phyloP scores from a whole-genome alignment of 1,140 invertebrate genomes.

The Luehdorfia chinensis region DNA sequence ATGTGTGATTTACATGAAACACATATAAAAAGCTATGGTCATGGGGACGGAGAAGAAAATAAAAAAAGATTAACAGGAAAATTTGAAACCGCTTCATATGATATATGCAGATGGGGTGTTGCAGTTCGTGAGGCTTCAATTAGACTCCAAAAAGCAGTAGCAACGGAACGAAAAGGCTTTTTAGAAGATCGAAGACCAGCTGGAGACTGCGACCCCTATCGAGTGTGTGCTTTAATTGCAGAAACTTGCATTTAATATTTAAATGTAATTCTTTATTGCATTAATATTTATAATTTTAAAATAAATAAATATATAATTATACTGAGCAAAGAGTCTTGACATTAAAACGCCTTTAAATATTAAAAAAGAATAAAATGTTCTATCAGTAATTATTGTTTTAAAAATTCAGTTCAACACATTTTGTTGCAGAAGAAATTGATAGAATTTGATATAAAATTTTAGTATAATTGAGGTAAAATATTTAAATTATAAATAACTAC shows the following conservation, averaged over 20 bases:
- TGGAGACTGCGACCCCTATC: conserved; percentile 96
- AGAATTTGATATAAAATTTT: no score
- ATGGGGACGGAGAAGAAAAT: conserved; percentile 89
- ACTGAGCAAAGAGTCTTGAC: neutral
- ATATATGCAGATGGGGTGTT: conserved; percentile 85
- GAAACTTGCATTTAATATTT: conserved; percentile 39
- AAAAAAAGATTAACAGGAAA: conserved; percentile 89
- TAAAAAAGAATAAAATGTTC: conserved; percentile 1
- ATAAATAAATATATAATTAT: neutral
- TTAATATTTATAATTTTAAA: conserved; percentile 2
- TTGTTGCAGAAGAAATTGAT: no score
- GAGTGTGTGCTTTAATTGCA: conserved; percentile 84
- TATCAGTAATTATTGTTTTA: no score
- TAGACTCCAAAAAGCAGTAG: conserved; percentile 87
- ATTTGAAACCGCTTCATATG: conserved; percentile 91
- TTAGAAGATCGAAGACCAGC: conserved; percentile 95
- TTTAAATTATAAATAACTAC: no score
- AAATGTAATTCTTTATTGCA: neutral
- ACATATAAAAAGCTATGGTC: conserved; percentile 93
- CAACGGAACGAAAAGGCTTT: conserved; percentile 91
- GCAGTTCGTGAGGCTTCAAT: conserved; percentile 88
- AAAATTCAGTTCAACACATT: no score
- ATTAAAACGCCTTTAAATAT: neutral
- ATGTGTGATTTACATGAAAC: conserved; percentile 87
- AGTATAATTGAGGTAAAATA: no score